These are phyloP conservation scores for Halocynthia aurantium DNA, from an alignment of 23 tunicate genomes.

Conservation along the genomic window DNA sequence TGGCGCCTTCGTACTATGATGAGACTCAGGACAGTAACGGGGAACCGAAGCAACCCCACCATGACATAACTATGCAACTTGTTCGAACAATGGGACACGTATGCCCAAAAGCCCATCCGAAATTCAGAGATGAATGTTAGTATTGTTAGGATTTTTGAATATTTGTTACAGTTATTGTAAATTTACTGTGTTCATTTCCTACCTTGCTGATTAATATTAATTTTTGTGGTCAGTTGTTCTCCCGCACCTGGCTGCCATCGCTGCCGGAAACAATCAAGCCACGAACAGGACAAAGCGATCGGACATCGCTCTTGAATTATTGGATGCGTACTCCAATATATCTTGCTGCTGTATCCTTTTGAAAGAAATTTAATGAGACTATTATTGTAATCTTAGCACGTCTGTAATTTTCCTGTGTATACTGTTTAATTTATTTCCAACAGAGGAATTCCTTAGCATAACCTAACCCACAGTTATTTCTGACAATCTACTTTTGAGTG, in stretches of 20 bases:
- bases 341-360: conserved; percentile 82
- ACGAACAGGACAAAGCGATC: conserved; percentile 42
- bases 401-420: too few species aligned
- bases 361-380: too few species aligned
- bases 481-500: conserved; percentile 49
- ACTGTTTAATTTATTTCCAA: too few species aligned
- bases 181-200: too few species aligned
- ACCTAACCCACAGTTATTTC: conserved; percentile 33
- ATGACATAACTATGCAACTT: conserved; percentile 38
- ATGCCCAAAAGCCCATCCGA: conserved; percentile 58
- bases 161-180: not conserved
- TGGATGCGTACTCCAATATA: conserved; percentile 70
- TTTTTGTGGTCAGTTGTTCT: conserved; percentile 44
- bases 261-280: conserved; percentile 63
- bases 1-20: conserved; percentile 38
- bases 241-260: conserved; percentile 69
- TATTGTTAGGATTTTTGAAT: not conserved
- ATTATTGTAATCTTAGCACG: too few species aligned
- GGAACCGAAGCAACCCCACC: conserved; percentile 43
- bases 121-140: conserved; percentile 83
- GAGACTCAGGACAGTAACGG: conserved; percentile 24
- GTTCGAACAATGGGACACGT: conserved; percentile 14
- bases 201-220: not conserved
- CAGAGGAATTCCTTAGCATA: too few species aligned
- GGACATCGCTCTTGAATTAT: conserved; percentile 31